Conservation (phyloP, 2,888 invertebrate species). For the Xiphydria camelus region DNA sequence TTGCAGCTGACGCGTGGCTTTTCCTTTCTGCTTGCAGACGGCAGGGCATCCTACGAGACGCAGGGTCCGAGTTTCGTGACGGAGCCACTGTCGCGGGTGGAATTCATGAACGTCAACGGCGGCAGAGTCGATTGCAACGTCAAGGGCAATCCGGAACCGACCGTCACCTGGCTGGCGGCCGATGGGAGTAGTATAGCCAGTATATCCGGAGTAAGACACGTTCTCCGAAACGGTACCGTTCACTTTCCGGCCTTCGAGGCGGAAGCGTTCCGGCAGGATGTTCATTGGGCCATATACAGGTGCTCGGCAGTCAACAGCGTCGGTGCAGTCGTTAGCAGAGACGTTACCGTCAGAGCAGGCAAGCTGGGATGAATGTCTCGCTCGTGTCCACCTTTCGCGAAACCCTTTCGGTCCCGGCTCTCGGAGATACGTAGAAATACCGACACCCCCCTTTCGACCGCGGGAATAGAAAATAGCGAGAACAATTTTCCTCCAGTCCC, state of each 20-base stretch:
- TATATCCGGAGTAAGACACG: constrained; percentile 61
- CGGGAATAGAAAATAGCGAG: no score
- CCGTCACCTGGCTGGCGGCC: constrained; percentile 62
- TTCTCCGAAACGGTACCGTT: constrained; percentile 62
- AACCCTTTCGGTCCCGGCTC: no score
- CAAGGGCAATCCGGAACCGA: constrained; percentile 62
- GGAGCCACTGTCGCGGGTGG: constrained; percentile 62
- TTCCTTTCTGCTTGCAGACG: constrained; percentile 38
- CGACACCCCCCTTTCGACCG: no score
- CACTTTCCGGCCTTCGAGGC: constrained; percentile 63
- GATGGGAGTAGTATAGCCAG: constrained; percentile 61
- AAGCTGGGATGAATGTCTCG: constrained; percentile 22
- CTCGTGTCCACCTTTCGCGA: no score
- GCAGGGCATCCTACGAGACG: constrained; percentile 61
- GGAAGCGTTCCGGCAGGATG: constrained; percentile 63
- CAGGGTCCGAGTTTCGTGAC: constrained; percentile 62
- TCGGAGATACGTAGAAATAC: no score
- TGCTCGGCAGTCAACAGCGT: constrained; percentile 61
- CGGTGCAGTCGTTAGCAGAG: constrained; percentile 61
- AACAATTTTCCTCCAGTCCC: no score
- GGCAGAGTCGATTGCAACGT: constrained; percentile 62
- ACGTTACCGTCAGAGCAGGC: constrained; percentile 62
- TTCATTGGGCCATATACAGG: constrained; percentile 63
- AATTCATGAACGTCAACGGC: constrained; percentile 63
- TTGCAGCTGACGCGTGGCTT: no score